Evolutionary conservation across 2,888 invertebrate species (phyloP).

Genomic region (Andricus curvator): DNA sequence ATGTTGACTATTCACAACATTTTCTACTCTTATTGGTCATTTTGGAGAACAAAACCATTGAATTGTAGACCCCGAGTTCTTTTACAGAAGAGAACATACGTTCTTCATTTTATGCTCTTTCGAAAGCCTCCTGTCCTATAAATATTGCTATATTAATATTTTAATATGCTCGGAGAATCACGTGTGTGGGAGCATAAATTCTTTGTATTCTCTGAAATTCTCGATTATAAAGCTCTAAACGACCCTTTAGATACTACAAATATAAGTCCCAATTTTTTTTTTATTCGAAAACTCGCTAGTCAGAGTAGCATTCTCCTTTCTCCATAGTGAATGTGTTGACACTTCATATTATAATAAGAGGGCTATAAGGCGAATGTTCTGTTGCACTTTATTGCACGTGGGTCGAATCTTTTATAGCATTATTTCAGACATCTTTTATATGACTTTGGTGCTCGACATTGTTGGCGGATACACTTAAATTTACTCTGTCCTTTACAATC

Average conservation of each 20-base stretch:
- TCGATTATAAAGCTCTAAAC: background rate
- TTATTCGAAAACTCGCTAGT: background rate
- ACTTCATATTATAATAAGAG: conserved; percentile 9
- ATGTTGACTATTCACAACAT: too few species aligned
- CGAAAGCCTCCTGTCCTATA: conserved; percentile 43
- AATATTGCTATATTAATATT: conserved; percentile 53
- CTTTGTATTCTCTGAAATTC: background rate
- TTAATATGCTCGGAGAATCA: conserved; percentile 48
- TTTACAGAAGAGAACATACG: background rate
- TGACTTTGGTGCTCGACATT: conserved; percentile 18
- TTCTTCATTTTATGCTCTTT: conserved; percentile 42
- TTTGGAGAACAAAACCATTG: conserved; percentile 30
- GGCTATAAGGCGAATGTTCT: background rate
- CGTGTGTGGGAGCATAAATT: conserved; percentile 42
- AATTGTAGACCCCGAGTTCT: background rate
- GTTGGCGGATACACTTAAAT: conserved; percentile 28
- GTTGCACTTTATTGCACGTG: conserved; percentile 12
- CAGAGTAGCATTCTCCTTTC: background rate
- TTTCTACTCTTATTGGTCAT: conserved; percentile 36
- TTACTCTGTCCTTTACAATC: conserved; percentile 26
- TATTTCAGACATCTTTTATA: conserved; percentile 15
- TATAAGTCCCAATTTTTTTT: background rate
- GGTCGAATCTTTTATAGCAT: conserved; percentile 6
- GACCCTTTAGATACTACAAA: background rate
- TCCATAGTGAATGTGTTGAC: background rate